Conservation (phyloP, 2,797 vertebrate genomes). For the Myotis findleyi region DNA sequence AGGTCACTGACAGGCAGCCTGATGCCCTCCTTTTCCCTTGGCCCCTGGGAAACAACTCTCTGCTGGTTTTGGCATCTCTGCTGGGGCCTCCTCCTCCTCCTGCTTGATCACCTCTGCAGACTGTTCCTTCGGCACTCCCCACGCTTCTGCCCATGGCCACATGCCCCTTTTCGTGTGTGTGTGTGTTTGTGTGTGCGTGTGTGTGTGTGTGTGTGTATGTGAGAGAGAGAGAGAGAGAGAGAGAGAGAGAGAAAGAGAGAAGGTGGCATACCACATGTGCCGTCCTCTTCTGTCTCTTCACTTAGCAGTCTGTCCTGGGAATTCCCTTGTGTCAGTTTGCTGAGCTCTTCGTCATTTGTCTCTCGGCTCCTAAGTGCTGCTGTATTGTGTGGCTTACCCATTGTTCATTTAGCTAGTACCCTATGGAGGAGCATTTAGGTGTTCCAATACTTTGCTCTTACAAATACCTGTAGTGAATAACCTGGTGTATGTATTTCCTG, state of each 20-base stretch:
- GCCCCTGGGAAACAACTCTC: background rate
- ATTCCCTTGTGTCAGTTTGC: background rate
- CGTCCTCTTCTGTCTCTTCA: background rate
- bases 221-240: too few relatives aligned
- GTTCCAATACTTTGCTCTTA: background rate
- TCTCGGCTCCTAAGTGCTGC: fast-evolving
- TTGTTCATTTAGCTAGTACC: background rate
- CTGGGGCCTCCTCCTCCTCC: background rate
- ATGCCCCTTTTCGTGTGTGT: background rate
- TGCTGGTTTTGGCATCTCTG: background rate
- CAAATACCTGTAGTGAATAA: background rate
- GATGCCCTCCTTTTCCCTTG: background rate
- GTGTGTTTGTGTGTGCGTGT: background rate
- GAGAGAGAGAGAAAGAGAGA: too few relatives aligned
- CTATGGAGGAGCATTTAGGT: background rate
- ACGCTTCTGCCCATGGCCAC: background rate
- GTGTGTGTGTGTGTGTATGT: background rate
- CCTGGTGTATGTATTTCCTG: background rate
- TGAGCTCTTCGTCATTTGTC: background rate
- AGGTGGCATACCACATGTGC: background rate
- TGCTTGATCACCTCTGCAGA: background rate
- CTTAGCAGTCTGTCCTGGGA: background rate
- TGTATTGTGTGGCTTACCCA: background rate
- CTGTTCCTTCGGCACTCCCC: background rate
- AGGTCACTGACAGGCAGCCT: background rate